Evolutionary conservation across 92 coral and sea anemone genomes (phyloP).

Genomic region (Paragorgia papillata): DNA sequence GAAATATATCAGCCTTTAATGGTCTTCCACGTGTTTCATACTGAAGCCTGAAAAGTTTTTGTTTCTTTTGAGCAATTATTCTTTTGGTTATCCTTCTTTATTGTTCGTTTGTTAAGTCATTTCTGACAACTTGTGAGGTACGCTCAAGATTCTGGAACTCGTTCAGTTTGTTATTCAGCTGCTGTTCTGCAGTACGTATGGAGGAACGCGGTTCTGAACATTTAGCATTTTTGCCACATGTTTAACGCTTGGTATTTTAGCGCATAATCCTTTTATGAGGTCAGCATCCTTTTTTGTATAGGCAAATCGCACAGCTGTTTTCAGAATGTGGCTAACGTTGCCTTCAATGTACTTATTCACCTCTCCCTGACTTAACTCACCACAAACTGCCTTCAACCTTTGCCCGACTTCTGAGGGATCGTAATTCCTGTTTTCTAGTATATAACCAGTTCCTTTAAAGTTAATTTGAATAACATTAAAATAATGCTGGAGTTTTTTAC

Average conservation of each 20-base stretch:
- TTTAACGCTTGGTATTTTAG: conserved; percentile 18
- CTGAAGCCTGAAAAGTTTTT: conserved; percentile 27
- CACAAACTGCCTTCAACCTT: conserved; percentile 21
- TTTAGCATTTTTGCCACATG: conserved; percentile 25
- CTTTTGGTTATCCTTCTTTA: conserved; percentile 41
- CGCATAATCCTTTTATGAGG: conserved; percentile 44
- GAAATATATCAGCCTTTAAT: conserved; percentile 30
- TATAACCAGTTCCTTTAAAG: conserved; percentile 27
- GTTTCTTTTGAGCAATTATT: conserved; percentile 42
- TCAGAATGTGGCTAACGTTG: conserved; percentile 35
- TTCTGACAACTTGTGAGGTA: conserved; percentile 58
- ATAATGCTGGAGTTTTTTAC: conserved; percentile 4
- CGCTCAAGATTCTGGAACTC: conserved; percentile 25
- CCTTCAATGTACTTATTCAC: conserved; percentile 19
- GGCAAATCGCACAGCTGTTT: conserved; percentile 31
- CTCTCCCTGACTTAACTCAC: not conserved
- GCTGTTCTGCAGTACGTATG: conserved; percentile 25
- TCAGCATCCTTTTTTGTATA: conserved; percentile 54
- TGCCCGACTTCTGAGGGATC: conserved; percentile 14
- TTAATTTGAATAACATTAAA: conserved; percentile 31
- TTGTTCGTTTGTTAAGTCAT: conserved; percentile 60
- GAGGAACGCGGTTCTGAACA: conserved; percentile 14
- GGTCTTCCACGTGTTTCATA: conserved; percentile 37
- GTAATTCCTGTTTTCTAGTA: conserved; percentile 44
- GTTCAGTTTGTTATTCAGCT: conserved; percentile 16